Base-by-base conservation (phyloP, 2,113 vertebrate genomes). In the Cyphomyrus discorhynchus region DNA sequence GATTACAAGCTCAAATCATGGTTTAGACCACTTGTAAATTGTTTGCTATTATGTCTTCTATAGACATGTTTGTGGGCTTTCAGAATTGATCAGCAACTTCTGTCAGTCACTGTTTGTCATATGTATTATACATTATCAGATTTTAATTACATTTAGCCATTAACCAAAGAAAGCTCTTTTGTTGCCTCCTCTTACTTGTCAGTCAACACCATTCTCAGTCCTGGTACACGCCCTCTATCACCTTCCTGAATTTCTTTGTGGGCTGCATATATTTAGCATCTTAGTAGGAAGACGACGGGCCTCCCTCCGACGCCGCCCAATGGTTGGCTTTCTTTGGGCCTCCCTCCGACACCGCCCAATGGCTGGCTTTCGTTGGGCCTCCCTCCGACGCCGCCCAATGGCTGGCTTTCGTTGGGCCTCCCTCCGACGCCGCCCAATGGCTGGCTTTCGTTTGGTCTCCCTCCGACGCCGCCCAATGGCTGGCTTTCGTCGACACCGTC, bases 221-320 rank as follows among this genome's bases (percentile, higher is more conserved):
- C 24, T 86, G 49, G 49, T 5, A 52, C 4, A 39, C 31, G 35
- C 47, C 31, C 19, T 45, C 77, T 74, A 19, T 21, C 24, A 45
- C 52, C 45, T 47, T 15, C n/a, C 58, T 9, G 42, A 77, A 7
- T 74, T 47, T 19, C 15, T 66, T 45, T 39, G 35, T 13, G 24
- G 35, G 2, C 2, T 88, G 17, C 35, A 7, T 66, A 66, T n/a
- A 8, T 31, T 39, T 77, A 19, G 35, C 19, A 47, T 4, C 13
- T 17, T 8, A 62, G 39, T 42, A 45, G 24, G 42, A 66, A 45
- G 24, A 42, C 19, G 2, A 27, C 24, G 9, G 58, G 92, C 82
- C 77, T 90, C 93, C 93, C 3, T 27, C 49, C 31, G 21, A 62
- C 19, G 24, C 7, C 27, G 24, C 62, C 8, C n/a, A 70, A 10